Conservation (phyloP, 1,140 invertebrate genomes). For the Antheraea mylitta region DNA sequence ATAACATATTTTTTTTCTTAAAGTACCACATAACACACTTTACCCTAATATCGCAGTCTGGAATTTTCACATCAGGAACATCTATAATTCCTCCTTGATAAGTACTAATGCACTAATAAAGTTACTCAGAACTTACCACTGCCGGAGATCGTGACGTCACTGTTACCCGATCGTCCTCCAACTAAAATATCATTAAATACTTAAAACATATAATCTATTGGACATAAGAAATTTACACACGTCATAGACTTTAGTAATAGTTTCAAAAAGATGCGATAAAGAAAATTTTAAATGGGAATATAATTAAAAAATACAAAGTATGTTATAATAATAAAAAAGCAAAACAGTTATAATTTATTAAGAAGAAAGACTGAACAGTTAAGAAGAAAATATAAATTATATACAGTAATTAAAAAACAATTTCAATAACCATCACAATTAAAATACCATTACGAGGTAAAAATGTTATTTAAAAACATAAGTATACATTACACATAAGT, state of each 20-base stretch:
- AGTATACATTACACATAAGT: constrained; percentile 66
- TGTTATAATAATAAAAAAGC: too few species aligned
- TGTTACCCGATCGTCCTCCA: constrained; percentile 36
- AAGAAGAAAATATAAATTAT: not conserved
- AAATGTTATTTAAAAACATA: constrained; percentile 8
- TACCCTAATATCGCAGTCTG: constrained; percentile 22
- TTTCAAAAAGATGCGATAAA: too few species aligned
- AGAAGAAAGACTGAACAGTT: not conserved
- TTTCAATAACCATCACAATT: not conserved
- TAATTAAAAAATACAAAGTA: too few species aligned
- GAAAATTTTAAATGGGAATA: too few species aligned
- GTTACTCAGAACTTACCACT: constrained; percentile 65
- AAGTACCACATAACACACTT: constrained; percentile 28
- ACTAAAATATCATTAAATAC: constrained; percentile 58
- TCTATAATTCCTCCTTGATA: constrained; percentile 18
- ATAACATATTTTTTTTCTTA: constrained; percentile 17
- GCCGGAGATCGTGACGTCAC: constrained; percentile 18
- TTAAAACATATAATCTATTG: not conserved
- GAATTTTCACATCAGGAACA: constrained; percentile 12
- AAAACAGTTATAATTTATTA: too few species aligned
- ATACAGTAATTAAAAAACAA: not conserved
- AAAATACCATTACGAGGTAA: not conserved
- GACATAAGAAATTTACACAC: not conserved
- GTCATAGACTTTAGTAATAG: too few species aligned
- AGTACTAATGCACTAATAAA: constrained; percentile 65